Conservation (phyloP, 2,888 invertebrate species). For the Spatulosminthurus flaviceps region DNA sequence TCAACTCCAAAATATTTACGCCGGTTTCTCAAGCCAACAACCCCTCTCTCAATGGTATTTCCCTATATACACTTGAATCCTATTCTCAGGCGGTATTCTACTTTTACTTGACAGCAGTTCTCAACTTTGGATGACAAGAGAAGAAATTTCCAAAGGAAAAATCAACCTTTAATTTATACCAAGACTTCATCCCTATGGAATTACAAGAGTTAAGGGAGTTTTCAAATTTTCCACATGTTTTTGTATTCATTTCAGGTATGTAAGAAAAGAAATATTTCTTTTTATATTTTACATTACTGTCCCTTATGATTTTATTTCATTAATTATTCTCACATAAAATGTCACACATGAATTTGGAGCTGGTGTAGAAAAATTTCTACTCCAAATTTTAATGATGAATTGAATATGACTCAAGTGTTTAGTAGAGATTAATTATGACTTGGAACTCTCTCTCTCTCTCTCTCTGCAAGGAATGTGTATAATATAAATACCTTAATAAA, state of each 20-base stretch:
- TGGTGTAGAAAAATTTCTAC: no score
- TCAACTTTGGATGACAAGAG: conserved; percentile 33
- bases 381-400: no score
- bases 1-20: conserved; percentile 25
- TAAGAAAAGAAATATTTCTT: no score
- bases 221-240: neutral
- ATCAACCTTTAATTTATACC: neutral
- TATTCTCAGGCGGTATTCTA: neutral
- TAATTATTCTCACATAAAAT: no score
- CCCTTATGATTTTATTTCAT: no score
- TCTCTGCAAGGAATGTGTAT: no score
- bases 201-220: neutral
- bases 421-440: no score
- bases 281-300: no score
- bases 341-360: no score
- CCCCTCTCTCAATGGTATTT: conserved; percentile 16
- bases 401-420: no score
- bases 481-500: no score
- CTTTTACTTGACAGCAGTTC: neutral
- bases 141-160: conserved; percentile 19
- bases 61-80: neutral
- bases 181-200: neutral
- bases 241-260: neutral
- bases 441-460: no score
- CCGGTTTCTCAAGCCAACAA: neutral